These are phyloP conservation scores for Synanthedon andrenaeformis DNA, from an alignment of 2,888 invertebrate species.

Conservation along the genomic window DNA sequence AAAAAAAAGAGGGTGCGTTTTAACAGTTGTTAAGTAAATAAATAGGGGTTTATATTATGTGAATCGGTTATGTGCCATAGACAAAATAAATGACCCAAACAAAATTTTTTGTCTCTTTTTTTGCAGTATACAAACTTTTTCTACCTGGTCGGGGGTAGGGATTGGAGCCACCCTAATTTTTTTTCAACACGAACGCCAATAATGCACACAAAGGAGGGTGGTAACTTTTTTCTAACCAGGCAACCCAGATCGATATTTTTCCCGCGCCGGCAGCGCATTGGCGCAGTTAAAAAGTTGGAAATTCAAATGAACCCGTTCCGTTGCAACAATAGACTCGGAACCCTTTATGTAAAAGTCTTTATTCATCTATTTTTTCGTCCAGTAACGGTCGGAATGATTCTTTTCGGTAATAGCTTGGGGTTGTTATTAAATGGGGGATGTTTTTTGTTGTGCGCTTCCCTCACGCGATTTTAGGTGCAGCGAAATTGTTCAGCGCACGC, in stretches of 20 bases:
- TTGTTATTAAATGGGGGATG: conserved; percentile 43
- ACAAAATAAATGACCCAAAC: no score
- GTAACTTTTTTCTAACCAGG: conserved; percentile 47
- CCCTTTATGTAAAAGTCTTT: conserved; percentile 55
- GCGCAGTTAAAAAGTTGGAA: conserved; percentile 15
- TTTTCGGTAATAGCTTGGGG: conserved; percentile 60
- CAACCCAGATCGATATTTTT: conserved; percentile 54
- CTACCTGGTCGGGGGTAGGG: conserved; percentile 58
- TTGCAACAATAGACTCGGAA: conserved; percentile 35
- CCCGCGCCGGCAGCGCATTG: conserved; percentile 47
- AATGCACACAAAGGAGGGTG: conserved; percentile 44
- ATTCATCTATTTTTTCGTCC: conserved; percentile 59
- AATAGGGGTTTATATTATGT: no score
- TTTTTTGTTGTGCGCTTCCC: conserved; percentile 47
- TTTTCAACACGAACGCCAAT: conserved; percentile 52
- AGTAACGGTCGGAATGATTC: conserved; percentile 57
- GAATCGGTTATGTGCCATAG: no score
- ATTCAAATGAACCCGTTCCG: conserved; percentile 27
- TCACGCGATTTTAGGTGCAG: conserved; percentile 50
- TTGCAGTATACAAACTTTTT: conserved; percentile 26
- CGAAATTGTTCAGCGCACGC: conserved; percentile 53
- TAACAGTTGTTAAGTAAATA: no score
- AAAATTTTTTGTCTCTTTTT: conserved; percentile 21
- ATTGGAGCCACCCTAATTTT: conserved; percentile 46
- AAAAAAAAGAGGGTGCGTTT: no score